Conservation (phyloP, 1,140 invertebrate species). For the Callitettix versicolor region DNA sequence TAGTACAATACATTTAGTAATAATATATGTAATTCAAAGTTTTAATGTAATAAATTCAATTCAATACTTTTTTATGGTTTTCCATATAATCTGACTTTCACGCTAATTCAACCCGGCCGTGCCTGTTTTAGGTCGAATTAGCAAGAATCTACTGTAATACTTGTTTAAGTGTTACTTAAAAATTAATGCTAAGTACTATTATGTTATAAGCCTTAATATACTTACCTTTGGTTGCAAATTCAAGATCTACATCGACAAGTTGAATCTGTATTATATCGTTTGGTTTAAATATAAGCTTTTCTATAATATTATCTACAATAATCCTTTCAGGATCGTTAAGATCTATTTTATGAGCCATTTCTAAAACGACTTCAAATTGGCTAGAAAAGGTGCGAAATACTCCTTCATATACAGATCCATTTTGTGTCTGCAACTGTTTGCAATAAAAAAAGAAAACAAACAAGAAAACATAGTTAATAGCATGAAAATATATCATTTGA, state of each 20-base stretch:
- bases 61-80: too few relatives aligned
- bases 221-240: constrained; percentile 67
- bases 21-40: too few relatives aligned
- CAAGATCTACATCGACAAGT: constrained; percentile 72
- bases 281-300: constrained; percentile 76
- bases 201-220: too few relatives aligned
- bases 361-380: constrained; percentile 71
- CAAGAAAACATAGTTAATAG: background rate
- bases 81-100: too few relatives aligned
- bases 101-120: too few relatives aligned
- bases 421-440: constrained; percentile 56
- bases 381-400: constrained; percentile 77
- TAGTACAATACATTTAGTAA: too few relatives aligned
- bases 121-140: too few relatives aligned
- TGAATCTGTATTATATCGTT: constrained; percentile 70
- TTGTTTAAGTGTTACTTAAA: too few relatives aligned
- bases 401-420: constrained; percentile 72
- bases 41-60: too few relatives aligned
- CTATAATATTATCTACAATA: constrained; percentile 55
- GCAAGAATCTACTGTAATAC: too few relatives aligned
- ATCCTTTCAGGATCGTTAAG: constrained; percentile 45
- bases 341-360: constrained; percentile 72
- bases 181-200: too few relatives aligned
- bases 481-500: background rate
- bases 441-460: constrained; percentile 11